These are phyloP conservation scores for Mormyrops boulengeri DNA, from an alignment of 2,797 vertebrate genomes.

Conservation along the genomic window DNA sequence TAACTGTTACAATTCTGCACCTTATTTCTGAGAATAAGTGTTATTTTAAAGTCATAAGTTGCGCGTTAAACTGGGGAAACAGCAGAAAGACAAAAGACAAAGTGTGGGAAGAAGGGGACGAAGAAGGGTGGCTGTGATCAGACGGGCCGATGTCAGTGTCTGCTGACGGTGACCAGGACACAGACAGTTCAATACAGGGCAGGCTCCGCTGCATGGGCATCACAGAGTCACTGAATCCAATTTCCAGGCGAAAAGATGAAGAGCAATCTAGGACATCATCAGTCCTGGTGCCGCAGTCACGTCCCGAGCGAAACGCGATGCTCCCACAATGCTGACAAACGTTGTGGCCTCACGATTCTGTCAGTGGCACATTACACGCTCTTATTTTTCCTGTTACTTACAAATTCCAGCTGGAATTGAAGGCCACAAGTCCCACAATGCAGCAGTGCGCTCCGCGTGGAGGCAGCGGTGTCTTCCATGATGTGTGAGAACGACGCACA, in stretches of 20 bases:
- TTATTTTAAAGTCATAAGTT: not conserved
- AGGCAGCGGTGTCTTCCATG: not conserved
- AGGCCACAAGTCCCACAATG: not conserved
- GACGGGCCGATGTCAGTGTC: not conserved
- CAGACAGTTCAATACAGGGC: not conserved
- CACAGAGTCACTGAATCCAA: conserved; percentile 15
- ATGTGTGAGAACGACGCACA: not conserved
- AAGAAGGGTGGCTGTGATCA: not conserved
- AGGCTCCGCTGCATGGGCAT: not conserved
- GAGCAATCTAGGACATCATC: not conserved
- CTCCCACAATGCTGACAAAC: not conserved
- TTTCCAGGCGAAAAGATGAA: conserved; percentile 11
- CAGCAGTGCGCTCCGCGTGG: too few species aligned
- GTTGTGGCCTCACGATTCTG: not conserved
- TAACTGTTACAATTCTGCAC: not conserved
- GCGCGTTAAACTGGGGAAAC: not conserved
- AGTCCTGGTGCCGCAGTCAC: not conserved
- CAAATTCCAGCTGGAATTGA: not conserved
- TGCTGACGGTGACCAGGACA: not conserved
- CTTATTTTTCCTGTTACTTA: conserved; percentile 24
- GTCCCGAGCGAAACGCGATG: not conserved
- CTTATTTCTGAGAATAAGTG: not conserved
- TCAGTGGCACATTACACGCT: not conserved
- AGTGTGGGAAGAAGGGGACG: not conserved
- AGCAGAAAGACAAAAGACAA: not conserved